Evolutionary conservation across 2,797 vertebrate species (phyloP), one percentile per base, ranked within the genome.

Genomic region (Cyclura pinguis): DNA sequence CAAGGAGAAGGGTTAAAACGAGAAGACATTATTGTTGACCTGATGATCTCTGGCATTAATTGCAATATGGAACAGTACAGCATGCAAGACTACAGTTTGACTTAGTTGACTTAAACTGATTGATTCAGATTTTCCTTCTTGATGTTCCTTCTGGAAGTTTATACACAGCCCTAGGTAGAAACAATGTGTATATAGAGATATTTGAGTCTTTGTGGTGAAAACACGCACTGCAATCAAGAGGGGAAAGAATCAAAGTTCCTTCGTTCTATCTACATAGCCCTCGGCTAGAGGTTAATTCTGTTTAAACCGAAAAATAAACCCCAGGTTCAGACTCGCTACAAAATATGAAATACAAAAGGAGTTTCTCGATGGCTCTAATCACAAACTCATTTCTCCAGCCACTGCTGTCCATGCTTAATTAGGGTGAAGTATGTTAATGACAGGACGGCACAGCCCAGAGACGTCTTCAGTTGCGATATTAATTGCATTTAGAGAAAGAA

Each of bases 401-500:
- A 93, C 94, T 84, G 92, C 93, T 91, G 95, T 92, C 96, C 95
- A 3, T 62, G 90, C 93, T 96, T 96, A 96, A 97, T 96, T 96
- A 96, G 96, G 93, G 94, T 92, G 94, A 97, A 96, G 96, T 87
- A 93, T 92, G 94, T 95, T 97, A 97, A 96, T 93, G 94, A 96
- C 91, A 93, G 84, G 90, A 93, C 38, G 0, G 84, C 74, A 94
- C 94, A 94, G 94, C 94, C 93, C 93, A 90, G 86, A 96, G 95
- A 96, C 18, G 22, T 85, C 92, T 94, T 92, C 95, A 95, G 95
- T 88, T 93, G 94, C 91, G 93, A 85, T 92, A 94, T 96, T 96
- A 97, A 97, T 96, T 96, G 95, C 94, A 92, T 96, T 97, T 96
- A 96, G 93, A 94, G 95, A 95, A 96, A 96, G 96, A 96, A 92